Conservation (phyloP, 2,888 invertebrate genomes). For the Ichneumoninae sp. region DNA sequence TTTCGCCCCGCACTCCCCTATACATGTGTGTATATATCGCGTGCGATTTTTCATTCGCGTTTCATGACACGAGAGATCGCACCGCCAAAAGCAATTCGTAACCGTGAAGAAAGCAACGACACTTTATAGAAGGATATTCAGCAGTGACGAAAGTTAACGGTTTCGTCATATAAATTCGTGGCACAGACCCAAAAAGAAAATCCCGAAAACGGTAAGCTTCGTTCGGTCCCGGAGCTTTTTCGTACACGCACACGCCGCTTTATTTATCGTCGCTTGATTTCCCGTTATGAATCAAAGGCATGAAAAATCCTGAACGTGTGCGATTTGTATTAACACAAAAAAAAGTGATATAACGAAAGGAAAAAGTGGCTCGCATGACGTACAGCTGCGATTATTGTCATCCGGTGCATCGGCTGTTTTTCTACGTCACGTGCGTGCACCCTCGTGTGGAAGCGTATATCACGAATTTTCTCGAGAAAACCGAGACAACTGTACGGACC, state of each 20-base stretch:
- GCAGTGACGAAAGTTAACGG: slow-evolving; percentile 29
- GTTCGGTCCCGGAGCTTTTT: slow-evolving; percentile 16
- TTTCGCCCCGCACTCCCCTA: not conserved
- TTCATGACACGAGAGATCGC: slow-evolving; percentile 2
- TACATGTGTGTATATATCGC: not conserved
- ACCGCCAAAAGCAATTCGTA: slow-evolving; percentile 48
- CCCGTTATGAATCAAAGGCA: slow-evolving; percentile 24
- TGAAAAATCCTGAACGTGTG: not conserved
- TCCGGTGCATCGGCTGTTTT: slow-evolving; percentile 52
- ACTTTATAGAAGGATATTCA: slow-evolving; percentile 41
- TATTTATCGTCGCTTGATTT: slow-evolving; percentile 51
- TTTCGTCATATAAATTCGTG: slow-evolving; percentile 53
- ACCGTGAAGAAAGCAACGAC: slow-evolving; percentile 34
- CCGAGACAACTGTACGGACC: slow-evolving; percentile 10
- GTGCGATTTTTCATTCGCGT: not conserved
- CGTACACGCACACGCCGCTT: not conserved
- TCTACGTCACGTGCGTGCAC: slow-evolving; percentile 44
- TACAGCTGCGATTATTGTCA: slow-evolving; percentile 61
- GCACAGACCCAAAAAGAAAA: slow-evolving; percentile 52
- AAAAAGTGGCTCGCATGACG: slow-evolving; percentile 43
- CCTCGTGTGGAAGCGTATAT: slow-evolving; percentile 26
- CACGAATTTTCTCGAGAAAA: slow-evolving; percentile 36
- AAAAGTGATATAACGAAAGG: slow-evolving; percentile 16
- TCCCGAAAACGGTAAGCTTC: slow-evolving; percentile 1
- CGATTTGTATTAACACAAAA: slow-evolving; percentile 36